phyloP scores from a whole-genome alignment of 2,888 invertebrate genomes.

The Himalopsyche anomala region DNA sequence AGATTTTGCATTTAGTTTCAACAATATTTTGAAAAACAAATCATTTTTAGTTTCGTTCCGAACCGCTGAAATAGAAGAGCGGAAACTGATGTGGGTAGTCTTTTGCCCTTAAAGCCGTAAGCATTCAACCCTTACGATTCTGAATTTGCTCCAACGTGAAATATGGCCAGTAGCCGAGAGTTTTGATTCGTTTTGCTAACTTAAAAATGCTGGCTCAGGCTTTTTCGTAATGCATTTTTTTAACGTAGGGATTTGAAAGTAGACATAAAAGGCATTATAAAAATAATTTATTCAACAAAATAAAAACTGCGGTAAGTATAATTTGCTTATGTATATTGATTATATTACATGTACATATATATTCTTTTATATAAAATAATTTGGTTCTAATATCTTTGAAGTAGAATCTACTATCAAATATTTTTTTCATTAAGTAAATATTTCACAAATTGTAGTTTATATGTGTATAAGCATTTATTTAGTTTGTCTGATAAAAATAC shows the following conservation, averaged over 20 bases:
- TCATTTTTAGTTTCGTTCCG: not conserved
- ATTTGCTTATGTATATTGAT: too few relatives aligned
- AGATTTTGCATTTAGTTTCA: not conserved
- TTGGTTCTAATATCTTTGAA: too few relatives aligned
- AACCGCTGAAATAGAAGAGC: not conserved
- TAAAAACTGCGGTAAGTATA: too few relatives aligned
- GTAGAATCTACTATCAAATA: too few relatives aligned
- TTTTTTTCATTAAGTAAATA: too few relatives aligned
- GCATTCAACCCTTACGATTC: constrained; percentile 23
- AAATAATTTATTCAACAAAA: not conserved
- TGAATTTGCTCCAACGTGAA: constrained; percentile 13
- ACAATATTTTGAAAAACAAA: not conserved
- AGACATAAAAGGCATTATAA: not conserved
- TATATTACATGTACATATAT: too few relatives aligned
- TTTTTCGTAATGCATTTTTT: constrained; percentile 3
- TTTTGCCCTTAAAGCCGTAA: not conserved
- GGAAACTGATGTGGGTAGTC: constrained; percentile 15
- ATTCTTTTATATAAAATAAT: too few relatives aligned
- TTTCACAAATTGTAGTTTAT: too few relatives aligned
- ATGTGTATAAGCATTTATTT: too few relatives aligned
- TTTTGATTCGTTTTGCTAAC: constrained; percentile 13
- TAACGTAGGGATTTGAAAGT: not conserved
- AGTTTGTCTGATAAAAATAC: too few relatives aligned
- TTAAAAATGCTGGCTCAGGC: not conserved
- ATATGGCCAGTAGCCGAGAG: not conserved